Conservation (phyloP, 2,113 vertebrate genomes). For the Peromyscus polionotus region DNA sequence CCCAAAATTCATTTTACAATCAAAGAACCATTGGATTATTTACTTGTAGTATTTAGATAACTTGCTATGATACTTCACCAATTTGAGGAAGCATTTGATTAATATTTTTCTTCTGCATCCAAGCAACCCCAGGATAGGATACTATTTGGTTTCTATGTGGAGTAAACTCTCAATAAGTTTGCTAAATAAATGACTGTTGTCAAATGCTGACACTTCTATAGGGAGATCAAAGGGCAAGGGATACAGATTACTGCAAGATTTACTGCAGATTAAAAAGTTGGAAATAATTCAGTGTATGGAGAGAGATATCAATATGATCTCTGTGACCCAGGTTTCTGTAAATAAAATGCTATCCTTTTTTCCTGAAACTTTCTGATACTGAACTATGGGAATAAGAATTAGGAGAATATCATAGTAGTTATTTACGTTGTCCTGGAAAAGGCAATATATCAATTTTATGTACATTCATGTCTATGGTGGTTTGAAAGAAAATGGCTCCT, state of each 20-base stretch:
- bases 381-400: not conserved
- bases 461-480: not conserved
- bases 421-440: not conserved
- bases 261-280: not conserved
- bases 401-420: not conserved
- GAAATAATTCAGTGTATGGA: not conserved
- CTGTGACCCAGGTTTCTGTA: not conserved
- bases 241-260: not conserved
- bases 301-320: not conserved
- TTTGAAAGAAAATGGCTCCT: no score
- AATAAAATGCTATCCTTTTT: not conserved
- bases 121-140: not conserved
- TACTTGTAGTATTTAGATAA: not conserved
- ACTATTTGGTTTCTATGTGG: not conserved
- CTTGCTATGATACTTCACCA: not conserved
- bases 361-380: not conserved
- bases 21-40: not conserved
- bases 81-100: constrained; percentile 5
- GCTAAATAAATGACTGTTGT: constrained; percentile 1
- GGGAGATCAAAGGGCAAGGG: not conserved
- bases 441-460: not conserved
- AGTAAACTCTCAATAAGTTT: not conserved
- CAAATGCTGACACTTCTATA: constrained; percentile 1
- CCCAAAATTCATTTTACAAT: not conserved
- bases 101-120: not conserved